Base-by-base conservation (phyloP, 2,797 vertebrate species). In the Sebastes nivosus region DNA sequence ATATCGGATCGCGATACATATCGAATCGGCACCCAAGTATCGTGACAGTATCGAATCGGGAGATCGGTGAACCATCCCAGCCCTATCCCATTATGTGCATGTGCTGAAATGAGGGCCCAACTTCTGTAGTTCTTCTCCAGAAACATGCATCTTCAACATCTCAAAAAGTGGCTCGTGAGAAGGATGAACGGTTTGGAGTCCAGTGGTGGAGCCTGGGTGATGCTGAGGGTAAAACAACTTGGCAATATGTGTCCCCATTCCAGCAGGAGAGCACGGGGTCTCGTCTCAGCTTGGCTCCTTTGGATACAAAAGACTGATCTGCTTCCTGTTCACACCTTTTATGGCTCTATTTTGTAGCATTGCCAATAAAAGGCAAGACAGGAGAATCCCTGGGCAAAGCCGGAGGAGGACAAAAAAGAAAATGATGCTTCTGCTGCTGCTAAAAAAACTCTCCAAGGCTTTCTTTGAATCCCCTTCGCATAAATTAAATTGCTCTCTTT, bases 381-480 rank as follows among this genome's bases (percentile, higher is more conserved):
- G 54, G 24, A 84, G 30, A 75, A 66, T 72, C 55, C 59, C 9
- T 24, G 12, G 66, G 64, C 71, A 64, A 74, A 65, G 22, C 54
- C 22, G 22, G n/a, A 20, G 29, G 24, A 74, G n/a, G 59, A 85
- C 67, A 81, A 79, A 64, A 84, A 60, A 61, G 67, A 72, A 72
- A 63, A 36, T 1, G 22, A 84, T 68, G 72, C 27, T 12, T 66
- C 59, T 55, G 54, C 27, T 81, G 55, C 65, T 75, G 67, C 69
- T 66, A 30, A 75, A 82, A 82, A 82, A 82, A 81, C 58, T 74
- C 58, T 73, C 20, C 67, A 32, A 61, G 42, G 63, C 59, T 52
- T 81, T 69, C 78, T 82, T 77, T 89, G 72, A 81, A 83, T 27
- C 57, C 67, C 24, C 36, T 67, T 66, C 27, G 55, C 55, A 79